Conservation (phyloP, 2,797 vertebrate species). For the Tapera naevia region DNA sequence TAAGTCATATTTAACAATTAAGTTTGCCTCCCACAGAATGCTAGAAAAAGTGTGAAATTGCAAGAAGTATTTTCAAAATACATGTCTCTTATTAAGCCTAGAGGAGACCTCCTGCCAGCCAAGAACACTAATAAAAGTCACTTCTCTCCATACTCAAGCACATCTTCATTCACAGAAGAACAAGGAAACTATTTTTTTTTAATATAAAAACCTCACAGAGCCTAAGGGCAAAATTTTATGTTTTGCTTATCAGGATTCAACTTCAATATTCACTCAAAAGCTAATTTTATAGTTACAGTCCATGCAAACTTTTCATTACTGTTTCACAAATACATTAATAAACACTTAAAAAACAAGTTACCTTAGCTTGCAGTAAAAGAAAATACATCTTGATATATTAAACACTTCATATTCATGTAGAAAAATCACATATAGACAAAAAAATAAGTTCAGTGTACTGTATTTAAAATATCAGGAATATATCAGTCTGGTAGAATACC, state of each 20-base stretch:
- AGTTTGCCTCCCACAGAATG: neutral
- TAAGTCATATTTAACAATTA: neutral
- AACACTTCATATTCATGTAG: neutral
- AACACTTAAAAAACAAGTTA: neutral
- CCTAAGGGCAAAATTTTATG: neutral
- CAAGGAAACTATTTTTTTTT: neutral
- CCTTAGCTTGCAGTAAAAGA: neutral
- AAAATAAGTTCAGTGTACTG: rapidly evolving
- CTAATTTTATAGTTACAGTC: neutral
- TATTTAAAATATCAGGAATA: neutral
- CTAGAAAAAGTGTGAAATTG: neutral
- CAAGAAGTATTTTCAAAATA: neutral
- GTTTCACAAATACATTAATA: neutral
- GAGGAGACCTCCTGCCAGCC: neutral
- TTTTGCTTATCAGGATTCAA: neutral
- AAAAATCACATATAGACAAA: neutral
- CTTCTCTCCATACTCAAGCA: neutral
- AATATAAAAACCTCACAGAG: neutral
- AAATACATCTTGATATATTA: neutral
- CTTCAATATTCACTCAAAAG: neutral
- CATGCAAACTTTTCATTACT: neutral
- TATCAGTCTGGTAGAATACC: neutral
- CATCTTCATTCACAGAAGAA: neutral
- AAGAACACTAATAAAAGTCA: neutral
- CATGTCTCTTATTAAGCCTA: neutral